Evolutionary conservation across 2,888 invertebrate genomes (phyloP).

Genomic region (Spodoptera littoralis): DNA sequence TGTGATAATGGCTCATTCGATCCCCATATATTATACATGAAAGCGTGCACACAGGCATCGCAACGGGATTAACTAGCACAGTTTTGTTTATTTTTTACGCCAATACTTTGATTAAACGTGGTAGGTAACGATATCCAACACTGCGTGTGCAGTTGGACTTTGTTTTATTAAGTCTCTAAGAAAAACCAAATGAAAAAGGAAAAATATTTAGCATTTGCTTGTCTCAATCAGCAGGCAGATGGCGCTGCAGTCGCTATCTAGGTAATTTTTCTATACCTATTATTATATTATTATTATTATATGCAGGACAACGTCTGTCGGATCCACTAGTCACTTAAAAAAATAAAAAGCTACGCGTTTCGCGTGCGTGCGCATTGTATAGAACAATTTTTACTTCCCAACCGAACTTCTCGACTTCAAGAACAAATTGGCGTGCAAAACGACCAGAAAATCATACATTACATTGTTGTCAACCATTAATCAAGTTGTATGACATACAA

Average conservation of each 20-base stretch:
- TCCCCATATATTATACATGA: slow-evolving; percentile 3
- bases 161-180: not conserved
- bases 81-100: slow-evolving; percentile 29
- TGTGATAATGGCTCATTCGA: slow-evolving; percentile 17
- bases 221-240: no score
- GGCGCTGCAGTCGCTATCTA: no score
- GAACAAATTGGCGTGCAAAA: slow-evolving; percentile 27
- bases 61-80: slow-evolving; percentile 28
- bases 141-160: slow-evolving; percentile 1
- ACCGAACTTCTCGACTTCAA: no score
- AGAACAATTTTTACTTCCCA: no score
- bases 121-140: slow-evolving; percentile 3
- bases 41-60: slow-evolving; percentile 25
- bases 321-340: no score
- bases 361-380: no score
- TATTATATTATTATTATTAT: no score
- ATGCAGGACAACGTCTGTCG: no score
- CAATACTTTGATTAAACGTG: slow-evolving; percentile 26
- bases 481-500: slow-evolving; percentile 40
- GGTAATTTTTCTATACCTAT: no score
- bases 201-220: no score
- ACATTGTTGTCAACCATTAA: slow-evolving; percentile 34
- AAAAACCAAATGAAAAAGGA: no score
- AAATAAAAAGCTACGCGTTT: no score
- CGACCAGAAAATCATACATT: slow-evolving; percentile 18